A percentile compares a stretch with the other conserved stretches of the same genome.
Conservation (phyloP, 92 coral and sea anemone species). For the Galaxea fascicularis region DNA sequence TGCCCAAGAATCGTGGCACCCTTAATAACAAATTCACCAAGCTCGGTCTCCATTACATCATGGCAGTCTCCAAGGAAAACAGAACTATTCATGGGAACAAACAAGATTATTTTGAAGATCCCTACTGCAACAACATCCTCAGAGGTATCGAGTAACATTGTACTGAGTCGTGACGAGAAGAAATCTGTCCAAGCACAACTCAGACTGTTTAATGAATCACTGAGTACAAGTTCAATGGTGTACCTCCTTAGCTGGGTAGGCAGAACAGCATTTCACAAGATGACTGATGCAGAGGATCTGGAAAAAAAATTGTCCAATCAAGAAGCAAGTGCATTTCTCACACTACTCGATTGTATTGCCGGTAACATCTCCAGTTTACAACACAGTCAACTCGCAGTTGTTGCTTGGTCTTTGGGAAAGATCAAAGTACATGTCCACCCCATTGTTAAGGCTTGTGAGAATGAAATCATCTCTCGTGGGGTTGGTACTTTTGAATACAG, state of each 20-base stretch:
- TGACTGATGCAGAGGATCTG: neutral
- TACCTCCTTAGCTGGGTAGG: constrained; percentile 16
- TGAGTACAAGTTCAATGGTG: constrained; percentile 1
- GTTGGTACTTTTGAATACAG: constrained; percentile 27
- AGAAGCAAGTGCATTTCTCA: neutral
- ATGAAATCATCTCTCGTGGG: constrained; percentile 31
- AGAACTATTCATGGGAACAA: neutral
- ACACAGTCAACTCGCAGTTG: constrained; percentile 19
- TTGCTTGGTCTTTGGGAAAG: constrained; percentile 14
- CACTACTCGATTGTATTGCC: constrained; percentile 8
- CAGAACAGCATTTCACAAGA: neutral
- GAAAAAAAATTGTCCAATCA: neutral
- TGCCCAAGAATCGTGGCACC: neutral
- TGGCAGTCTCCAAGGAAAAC: neutral
- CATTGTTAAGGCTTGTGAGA: constrained; percentile 8
- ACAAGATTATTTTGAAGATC: neutral
- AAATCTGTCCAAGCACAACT: constrained; percentile 7
- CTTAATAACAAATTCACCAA: neutral
- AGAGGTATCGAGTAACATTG: neutral
- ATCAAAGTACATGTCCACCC: constrained; percentile 2
- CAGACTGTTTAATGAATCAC: constrained; percentile 4
- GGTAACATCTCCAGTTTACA: neutral
- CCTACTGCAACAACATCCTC: neutral
- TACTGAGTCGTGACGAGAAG: constrained; percentile 7
- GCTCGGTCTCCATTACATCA: neutral